Conservation (phyloP, 2,888 invertebrate genomes). For the Ephialtes manifestator region DNA sequence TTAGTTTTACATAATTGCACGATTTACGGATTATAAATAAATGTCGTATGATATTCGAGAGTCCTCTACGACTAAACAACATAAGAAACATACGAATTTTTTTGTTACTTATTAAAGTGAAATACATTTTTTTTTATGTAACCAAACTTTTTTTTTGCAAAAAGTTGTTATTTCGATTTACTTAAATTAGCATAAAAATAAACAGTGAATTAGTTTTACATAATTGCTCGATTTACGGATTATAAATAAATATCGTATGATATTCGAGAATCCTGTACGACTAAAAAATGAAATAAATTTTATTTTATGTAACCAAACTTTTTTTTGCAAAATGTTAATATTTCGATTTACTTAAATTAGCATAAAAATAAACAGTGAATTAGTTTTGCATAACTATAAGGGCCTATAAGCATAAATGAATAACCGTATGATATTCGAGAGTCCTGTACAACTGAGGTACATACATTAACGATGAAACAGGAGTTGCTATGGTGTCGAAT, state of each 20-base stretch:
- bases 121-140: no score
- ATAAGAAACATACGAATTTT: no score
- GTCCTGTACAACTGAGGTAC: neutral
- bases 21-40: neutral
- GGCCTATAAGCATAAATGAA: no score
- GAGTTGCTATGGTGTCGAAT: constrained; percentile 35
- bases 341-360: neutral
- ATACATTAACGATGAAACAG: constrained; percentile 2
- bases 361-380: neutral
- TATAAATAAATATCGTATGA: neutral
- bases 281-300: no score
- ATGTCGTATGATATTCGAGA: no score
- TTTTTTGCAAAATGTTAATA: neutral
- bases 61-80: no score
- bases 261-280: no score
- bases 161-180: neutral
- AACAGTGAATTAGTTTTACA: neutral
- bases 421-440: neutral
- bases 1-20: neutral
- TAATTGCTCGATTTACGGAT: neutral
- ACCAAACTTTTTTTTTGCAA: no score
- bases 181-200: neutral
- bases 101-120: no score
- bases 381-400: neutral
- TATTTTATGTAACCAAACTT: no score